Evolutionary conservation across 1,140 invertebrate genomes (phyloP).

Genomic region (Parapsyche elsis): DNA sequence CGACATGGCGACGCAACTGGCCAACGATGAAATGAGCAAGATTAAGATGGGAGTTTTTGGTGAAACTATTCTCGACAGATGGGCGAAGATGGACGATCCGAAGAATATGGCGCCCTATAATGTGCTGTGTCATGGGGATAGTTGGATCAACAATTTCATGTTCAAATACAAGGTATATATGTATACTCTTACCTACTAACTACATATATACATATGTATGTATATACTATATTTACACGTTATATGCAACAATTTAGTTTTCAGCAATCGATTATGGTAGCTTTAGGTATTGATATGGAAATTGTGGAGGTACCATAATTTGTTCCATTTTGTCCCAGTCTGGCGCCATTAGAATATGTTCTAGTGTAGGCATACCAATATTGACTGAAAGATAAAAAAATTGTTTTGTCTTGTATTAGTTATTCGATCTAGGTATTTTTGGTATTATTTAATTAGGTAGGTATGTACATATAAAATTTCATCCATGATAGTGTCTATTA

Average conservation of each 20-base stretch:
- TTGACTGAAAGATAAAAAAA: too few species aligned
- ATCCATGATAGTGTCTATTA: too few species aligned
- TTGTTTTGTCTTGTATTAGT: too few species aligned
- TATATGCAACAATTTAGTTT: background rate
- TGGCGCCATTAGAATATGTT: too few species aligned
- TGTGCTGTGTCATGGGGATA: constrained; percentile 68
- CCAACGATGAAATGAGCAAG: background rate
- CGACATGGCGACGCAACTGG: background rate
- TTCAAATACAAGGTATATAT: constrained; percentile 60
- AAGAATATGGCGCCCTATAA: constrained; percentile 60
- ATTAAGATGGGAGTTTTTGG: background rate
- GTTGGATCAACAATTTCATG: constrained; percentile 69
- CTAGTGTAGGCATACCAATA: too few species aligned
- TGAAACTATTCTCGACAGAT: background rate
- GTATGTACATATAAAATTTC: too few species aligned
- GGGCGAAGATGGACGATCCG: background rate
- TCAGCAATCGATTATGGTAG: background rate
- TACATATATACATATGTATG: background rate
- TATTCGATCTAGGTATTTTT: too few species aligned
- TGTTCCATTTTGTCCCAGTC: too few species aligned
- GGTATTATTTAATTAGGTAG: too few species aligned
- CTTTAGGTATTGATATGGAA: background rate
- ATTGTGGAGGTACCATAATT: too few species aligned
- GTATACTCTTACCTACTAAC: background rate
- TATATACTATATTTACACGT: background rate